These are phyloP conservation scores for Neogobius melanostomus DNA, from an alignment of 2,113 vertebrate genomes.

Conservation along the genomic window DNA sequence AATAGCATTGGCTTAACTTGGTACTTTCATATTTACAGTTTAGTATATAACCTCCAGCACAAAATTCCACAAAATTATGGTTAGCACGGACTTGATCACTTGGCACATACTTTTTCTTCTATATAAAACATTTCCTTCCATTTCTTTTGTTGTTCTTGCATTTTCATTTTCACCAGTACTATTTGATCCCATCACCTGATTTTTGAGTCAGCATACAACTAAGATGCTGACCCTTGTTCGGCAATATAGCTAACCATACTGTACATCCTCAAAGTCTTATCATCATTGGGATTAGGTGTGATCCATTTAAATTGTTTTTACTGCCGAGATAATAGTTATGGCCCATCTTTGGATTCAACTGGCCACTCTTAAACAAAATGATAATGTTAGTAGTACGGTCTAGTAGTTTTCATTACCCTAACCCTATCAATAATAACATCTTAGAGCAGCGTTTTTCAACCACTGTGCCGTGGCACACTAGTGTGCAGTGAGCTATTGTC, in stretches of 20 bases:
- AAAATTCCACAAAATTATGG: constrained; percentile 9
- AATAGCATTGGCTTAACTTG: constrained; percentile 32
- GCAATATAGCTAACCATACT: constrained; percentile 11
- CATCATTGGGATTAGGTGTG: too few relatives aligned
- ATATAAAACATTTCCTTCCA: constrained; percentile 20
- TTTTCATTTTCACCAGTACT: constrained; percentile 16
- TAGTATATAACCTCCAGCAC: background rate
- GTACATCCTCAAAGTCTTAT: background rate
- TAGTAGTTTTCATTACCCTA: too few relatives aligned
- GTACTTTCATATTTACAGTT: constrained; percentile 27
- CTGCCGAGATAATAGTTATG: background rate
- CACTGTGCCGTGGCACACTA: too few relatives aligned
- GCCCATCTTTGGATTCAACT: background rate
- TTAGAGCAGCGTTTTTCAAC: too few relatives aligned
- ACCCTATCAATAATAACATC: too few relatives aligned
- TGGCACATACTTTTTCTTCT: constrained; percentile 43
- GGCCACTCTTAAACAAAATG: background rate
- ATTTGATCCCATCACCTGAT: constrained; percentile 1
- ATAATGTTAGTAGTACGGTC: background rate
- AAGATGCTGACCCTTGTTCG: constrained; percentile 29
- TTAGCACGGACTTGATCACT: constrained; percentile 13
- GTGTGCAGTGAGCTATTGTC: too few relatives aligned
- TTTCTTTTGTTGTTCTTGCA: too few relatives aligned
- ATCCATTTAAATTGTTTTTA: background rate
- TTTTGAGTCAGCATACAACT: constrained; percentile 9